Conservation (phyloP, 2,888 invertebrate genomes). For the Ariolimax columbianus region DNA sequence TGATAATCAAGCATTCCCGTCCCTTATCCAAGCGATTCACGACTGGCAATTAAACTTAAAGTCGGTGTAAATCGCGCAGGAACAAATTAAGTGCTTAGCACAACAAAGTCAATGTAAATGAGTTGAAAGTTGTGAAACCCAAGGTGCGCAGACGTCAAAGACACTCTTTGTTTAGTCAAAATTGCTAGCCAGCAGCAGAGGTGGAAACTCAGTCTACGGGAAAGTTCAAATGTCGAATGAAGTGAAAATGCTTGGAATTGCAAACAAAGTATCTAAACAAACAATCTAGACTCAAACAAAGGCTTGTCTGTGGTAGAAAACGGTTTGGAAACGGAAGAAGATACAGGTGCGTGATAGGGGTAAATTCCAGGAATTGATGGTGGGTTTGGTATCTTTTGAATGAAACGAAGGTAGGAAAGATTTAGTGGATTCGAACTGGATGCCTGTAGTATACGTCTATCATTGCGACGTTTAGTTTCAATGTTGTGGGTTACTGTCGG, state of each 20-base stretch:
- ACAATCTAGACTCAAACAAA: background rate
- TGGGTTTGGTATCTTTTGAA: no score
- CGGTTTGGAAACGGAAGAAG: background rate
- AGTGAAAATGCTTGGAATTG: background rate
- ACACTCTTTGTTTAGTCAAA: background rate
- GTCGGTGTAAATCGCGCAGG: background rate
- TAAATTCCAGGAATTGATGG: no score
- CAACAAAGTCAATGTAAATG: background rate
- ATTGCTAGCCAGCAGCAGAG: background rate
- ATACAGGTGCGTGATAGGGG: background rate
- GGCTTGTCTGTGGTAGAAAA: background rate
- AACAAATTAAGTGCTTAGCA: background rate
- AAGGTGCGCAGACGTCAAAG: background rate
- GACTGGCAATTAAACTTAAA: background rate
- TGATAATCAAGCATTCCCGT: background rate
- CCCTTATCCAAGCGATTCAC: background rate
- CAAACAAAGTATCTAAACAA: background rate
- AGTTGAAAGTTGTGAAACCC: background rate
- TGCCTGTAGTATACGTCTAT: no score
- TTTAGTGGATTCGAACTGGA: no score
- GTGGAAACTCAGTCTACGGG: background rate
- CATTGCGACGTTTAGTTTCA: no score
- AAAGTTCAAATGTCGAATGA: background rate
- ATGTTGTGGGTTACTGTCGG: no score
- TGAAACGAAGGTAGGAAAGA: no score